Evolutionary conservation across 2,113 vertebrate genomes (phyloP), one percentile per base, ranked within the genome.

Genomic region (Orycteropus afer): DNA sequence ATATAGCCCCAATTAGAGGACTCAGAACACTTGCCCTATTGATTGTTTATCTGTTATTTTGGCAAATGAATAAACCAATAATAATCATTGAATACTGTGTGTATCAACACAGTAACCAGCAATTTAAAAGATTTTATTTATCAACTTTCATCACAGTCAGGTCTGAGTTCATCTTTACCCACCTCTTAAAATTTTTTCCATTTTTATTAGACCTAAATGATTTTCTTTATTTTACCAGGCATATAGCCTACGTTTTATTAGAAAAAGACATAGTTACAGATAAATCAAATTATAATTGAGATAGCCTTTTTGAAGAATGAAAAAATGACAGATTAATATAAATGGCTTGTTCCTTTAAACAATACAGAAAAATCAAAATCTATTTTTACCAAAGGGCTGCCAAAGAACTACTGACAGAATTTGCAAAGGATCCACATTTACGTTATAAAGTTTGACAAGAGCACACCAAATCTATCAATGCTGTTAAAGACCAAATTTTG

Each of bases 271-370:
- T 6, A 37, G 18, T 59, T 89, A 76, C 32, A 91, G 67, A 78
- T 49, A 92, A 82, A 91, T 29, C 23, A 59, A 91, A 92, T 11
- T 65, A 69, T 89, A 93, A 86, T 3, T 25, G 34, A 55, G n/a
- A 73, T 6, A 47, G 63, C 32, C 57, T 65, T 40, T 94, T 74
- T 85, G 55, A 65, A 40, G 47, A 57, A 4, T 8, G 3, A 63
- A 57, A 84, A 86, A 89, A 61, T 89, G 29, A 80, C 3, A 90
- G 57, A 65, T 0, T 0, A 23, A 85, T 91, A 95, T 92, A 40
- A 65, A 59, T 92, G 85, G 45, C 88, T 97, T 71, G 94, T 96
- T 73, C 69, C 91, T 57, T 95, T 78, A 93, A 96, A 91, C 40
- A 51, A 78, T 53, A 55, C 3, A 95, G 91, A 90, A 87, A 98